Base-by-base conservation (phyloP, 2,888 invertebrate species). In the Nezara viridula region DNA sequence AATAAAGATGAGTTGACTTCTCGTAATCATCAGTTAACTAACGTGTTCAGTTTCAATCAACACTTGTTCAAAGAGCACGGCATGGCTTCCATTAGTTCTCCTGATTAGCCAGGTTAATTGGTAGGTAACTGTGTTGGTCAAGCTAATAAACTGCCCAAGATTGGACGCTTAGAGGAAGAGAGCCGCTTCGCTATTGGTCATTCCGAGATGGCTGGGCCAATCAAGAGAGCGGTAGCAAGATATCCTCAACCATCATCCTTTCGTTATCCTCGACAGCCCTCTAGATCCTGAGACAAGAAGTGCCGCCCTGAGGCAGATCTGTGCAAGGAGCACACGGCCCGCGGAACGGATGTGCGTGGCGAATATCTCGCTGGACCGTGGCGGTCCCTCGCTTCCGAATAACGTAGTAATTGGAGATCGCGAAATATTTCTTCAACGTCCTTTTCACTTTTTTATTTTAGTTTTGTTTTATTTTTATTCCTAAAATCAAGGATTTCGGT, bases 281-380 rank as follows among this genome's bases (percentile, higher is more conserved):
- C 7, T n/a, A 55, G 60, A 60, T 14, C 32, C 32, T 32, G 19
- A 2, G 16, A 32, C 32, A 32, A 66, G 32, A 32, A 19, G 19
- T 16, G 16, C 14, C 12, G 14, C 27, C 12, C 19, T 14, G 37
- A 19, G 7, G 21, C 19, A 19, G 19, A 37, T 27, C 16, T 16
- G n/a, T n/a, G n/a, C n/a, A n/a, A 50, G 60, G n/a, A 60, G 60
- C 16, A n/a, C 55, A 55, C 16, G 27, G 27, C 66, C 27, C 12
- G 32, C 37, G 66, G 66, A 73, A 73, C 66, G 37, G 66, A 73
- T 73, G 32, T 73, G 66, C 66, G 66, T 73, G 37, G 32, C 66
- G 66, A 73, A 73, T 73, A 73, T 37, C 4, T 73, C 66, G 2
- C 66, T 73, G 19, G 66, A 73, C 66, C 66, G 66, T 73, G 37